These are phyloP conservation scores for Popillia japonica DNA, from an alignment of 1,140 invertebrate species.

Conservation along the genomic window DNA sequence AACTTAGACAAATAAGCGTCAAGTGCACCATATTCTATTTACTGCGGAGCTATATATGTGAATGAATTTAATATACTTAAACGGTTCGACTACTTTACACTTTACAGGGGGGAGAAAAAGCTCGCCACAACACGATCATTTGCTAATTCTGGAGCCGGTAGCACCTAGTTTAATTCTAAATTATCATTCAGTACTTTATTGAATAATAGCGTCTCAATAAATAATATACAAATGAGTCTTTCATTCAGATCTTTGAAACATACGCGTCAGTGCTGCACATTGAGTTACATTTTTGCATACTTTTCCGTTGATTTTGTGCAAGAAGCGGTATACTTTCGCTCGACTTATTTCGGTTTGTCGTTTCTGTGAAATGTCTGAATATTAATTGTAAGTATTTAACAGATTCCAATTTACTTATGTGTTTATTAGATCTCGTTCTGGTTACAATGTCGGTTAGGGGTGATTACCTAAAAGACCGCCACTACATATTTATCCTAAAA, in stretches of 20 bases:
- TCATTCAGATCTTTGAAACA: constrained; percentile 13
- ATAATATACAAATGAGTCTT: not conserved
- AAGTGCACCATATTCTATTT: constrained; percentile 5
- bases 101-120: constrained; percentile 1
- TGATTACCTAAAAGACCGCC: too few relatives aligned
- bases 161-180: constrained; percentile 42
- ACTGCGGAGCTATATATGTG: not conserved
- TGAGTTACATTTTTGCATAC: not conserved
- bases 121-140: not conserved
- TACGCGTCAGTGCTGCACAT: not conserved
- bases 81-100: not conserved
- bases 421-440: too few relatives aligned
- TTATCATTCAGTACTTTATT: constrained; percentile 40
- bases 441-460: too few relatives aligned
- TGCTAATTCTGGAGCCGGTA: constrained; percentile 38
- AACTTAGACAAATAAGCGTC: not conserved
- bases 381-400: not conserved
- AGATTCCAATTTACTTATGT: too few relatives aligned
- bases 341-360: not conserved
- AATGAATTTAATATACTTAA: not conserved
- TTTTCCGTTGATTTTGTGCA: too few relatives aligned
- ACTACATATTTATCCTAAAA: too few relatives aligned
- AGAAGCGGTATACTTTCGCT: too few relatives aligned
- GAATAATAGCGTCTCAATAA: constrained; percentile 40
- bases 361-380: not conserved